Evolutionary conservation across 2,888 invertebrate genomes (phyloP).

Genomic region (Ochropleura plecta): DNA sequence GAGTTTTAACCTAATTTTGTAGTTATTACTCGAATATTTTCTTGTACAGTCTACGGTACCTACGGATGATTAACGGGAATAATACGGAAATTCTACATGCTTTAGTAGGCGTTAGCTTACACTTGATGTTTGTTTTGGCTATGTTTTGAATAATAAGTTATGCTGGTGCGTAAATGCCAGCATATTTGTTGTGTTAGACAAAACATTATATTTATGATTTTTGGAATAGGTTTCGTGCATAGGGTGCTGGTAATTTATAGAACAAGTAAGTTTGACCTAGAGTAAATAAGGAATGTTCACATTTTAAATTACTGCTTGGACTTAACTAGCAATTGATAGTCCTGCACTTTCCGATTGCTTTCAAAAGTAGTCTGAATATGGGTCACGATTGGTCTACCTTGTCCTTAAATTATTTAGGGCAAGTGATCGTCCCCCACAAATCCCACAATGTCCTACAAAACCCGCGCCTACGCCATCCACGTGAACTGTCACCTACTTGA

Average conservation of each 20-base stretch:
- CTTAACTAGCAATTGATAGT: neutral
- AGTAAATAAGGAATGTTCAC: neutral
- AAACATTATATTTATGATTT: constrained; percentile 20
- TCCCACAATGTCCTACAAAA: constrained; percentile 19
- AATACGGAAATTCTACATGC: constrained; percentile 29
- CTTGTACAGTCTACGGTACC: constrained; percentile 23
- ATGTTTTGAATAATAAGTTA: constrained; percentile 50
- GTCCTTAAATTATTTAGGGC: constrained; percentile 34
- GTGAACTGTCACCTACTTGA: constrained; percentile 38
- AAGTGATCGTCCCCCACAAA: constrained; percentile 12
- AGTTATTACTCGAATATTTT: constrained; percentile 52
- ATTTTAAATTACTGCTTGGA: neutral
- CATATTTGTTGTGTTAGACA: constrained; percentile 1
- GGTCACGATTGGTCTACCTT: neutral
- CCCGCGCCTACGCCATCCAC: constrained; percentile 32
- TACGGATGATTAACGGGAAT: constrained; percentile 16
- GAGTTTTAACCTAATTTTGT: constrained; percentile 53
- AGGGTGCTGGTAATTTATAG: neutral
- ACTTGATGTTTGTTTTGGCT: constrained; percentile 33
- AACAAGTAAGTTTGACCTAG: neutral
- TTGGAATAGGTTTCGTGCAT: constrained; percentile 1
- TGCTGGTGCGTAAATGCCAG: constrained; percentile 9
- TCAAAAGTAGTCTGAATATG: neutral
- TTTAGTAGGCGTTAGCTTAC: constrained; percentile 38
- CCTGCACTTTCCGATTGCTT: neutral